phyloP scores from a whole-genome alignment of 2,888 invertebrate genomes.

The Pandemis corylana region DNA sequence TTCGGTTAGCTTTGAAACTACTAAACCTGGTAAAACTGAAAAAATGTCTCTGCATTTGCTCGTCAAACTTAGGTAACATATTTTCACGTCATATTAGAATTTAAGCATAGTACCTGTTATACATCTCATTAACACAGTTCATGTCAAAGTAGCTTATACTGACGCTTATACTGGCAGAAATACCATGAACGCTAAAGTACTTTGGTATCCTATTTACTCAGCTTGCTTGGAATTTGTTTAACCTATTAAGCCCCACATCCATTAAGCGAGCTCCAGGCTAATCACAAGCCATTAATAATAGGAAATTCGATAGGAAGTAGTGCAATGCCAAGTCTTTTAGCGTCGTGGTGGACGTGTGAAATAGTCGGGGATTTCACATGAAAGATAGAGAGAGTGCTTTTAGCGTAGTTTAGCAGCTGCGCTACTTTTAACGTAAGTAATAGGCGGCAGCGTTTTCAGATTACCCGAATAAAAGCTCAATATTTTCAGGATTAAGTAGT shows the following conservation, averaged over 20 bases:
- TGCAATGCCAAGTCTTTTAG: constrained; percentile 44
- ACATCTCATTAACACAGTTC: background rate
- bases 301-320: constrained; percentile 32
- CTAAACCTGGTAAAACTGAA: background rate
- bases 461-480: background rate
- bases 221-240: constrained; percentile 35
- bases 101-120: background rate
- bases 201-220: constrained; percentile 21
- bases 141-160: background rate
- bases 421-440: constrained; percentile 1
- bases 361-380: constrained; percentile 31
- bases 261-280: constrained; percentile 26
- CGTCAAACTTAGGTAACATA: background rate
- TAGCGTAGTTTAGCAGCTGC: constrained; percentile 53
- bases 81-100: background rate
- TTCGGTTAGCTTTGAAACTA: constrained; percentile 2
- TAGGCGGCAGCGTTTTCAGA: constrained; percentile 2
- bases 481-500: background rate
- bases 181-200: background rate
- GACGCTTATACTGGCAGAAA: background rate
- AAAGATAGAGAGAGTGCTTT: constrained; percentile 52
- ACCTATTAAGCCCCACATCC: constrained; percentile 36
- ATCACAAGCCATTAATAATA: constrained; percentile 38
- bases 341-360: constrained; percentile 28
- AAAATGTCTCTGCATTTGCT: background rate